These are phyloP conservation scores for Ivindomyrus marchei DNA, from an alignment of 2,113 vertebrate genomes.

Conservation along the genomic window DNA sequence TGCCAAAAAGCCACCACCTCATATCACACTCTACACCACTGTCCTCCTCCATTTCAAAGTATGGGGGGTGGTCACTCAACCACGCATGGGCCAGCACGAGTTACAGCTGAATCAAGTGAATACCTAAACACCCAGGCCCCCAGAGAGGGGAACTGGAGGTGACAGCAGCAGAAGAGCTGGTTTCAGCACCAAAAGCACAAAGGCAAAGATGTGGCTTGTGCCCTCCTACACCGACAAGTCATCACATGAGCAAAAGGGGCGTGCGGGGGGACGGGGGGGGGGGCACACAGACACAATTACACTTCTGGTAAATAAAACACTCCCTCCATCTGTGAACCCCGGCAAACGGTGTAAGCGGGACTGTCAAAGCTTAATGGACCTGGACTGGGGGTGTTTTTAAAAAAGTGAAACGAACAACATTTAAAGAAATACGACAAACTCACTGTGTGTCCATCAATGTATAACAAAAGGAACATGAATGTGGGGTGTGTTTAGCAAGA, in stretches of 20 bases:
- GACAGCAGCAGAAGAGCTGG: constrained; percentile 10
- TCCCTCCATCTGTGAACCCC: not conserved
- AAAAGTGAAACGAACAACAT: constrained; percentile 44
- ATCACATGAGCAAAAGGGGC: not conserved
- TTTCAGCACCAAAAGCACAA: constrained; percentile 12
- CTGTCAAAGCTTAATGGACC: not conserved
- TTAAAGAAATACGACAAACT: constrained; percentile 55
- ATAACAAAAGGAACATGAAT: constrained; percentile 43
- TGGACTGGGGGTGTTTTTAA: not conserved
- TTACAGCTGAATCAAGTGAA: not conserved
- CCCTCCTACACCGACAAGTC: not conserved
- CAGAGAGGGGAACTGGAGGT: not conserved
- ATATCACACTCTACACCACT: not conserved
- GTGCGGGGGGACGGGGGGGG: too few relatives aligned
- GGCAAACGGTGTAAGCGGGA: not conserved
- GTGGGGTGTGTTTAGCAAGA: constrained; percentile 67
- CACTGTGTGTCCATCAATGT: constrained; percentile 38
- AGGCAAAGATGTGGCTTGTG: not conserved
- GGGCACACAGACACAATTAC: not conserved
- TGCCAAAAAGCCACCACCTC: not conserved
- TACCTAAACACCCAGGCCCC: not conserved
- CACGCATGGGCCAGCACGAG: not conserved
- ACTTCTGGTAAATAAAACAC: not conserved
- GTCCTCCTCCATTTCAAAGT: not conserved
- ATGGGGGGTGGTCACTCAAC: not conserved